Base-by-base conservation (phyloP, 2,797 vertebrate species). In the Tenualosa ilisha region DNA sequence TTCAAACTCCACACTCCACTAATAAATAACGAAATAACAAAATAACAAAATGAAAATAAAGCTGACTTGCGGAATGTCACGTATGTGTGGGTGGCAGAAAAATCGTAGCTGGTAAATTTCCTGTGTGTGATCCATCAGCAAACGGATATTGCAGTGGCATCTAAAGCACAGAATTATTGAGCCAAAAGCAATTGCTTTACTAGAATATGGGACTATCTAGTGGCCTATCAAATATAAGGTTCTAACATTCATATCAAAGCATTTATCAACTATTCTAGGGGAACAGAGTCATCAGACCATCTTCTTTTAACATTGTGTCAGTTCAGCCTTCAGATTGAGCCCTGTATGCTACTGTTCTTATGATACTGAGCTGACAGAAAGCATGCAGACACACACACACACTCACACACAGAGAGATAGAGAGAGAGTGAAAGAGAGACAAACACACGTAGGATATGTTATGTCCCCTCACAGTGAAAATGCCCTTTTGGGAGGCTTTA, bases 151-250 rank as follows among this genome's bases (percentile, higher is more conserved):
- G 83, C 50, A 13, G 7, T 31, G 8, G 11, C 63, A 82, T 83
- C 49, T 79, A 82, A 85, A 86, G 72, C 82, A 82, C 61, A 79
- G 84, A 37, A 54, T 43, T 43, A 86, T 86, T n/a, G 68, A 50
- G 83, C 37, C 54, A 65, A 81, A 88, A 84, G 84, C 26, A 61
- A 82, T 84, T 86, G 51, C 82, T 86, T 88, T 87, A 40, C 46
- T 81, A 37, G 75, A 82, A 84, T 63, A 3, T 40, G 68, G 68
- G 17, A 40, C 68, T 81, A 84, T 81, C 56, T 75, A 51, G 86
- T 59, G 15, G 12, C 82, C 75, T 82, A 82, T 86, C 63, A 85
- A 56, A 85, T 68, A 81, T 9, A 3, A 24, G 50, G 11, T 31
- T 3, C 81, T 68, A 75, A 81, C 37, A 84, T 88, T 72, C 54